Evolutionary conservation across 1,140 invertebrate species (phyloP), one percentile per base, ranked within the genome.

Genomic region (Pseudomyrmex gracilis): DNA sequence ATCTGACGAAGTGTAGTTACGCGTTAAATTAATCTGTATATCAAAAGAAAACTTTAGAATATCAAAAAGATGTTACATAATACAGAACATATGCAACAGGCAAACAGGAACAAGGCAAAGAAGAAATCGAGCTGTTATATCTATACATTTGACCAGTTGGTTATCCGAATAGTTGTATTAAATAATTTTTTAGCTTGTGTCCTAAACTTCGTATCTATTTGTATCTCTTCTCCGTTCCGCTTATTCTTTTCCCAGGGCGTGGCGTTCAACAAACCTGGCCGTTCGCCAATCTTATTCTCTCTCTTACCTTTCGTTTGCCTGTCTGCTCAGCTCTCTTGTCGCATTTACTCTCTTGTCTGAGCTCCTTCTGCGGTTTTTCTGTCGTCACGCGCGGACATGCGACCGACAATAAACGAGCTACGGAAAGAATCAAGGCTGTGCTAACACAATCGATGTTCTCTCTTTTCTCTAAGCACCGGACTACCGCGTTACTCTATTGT

Each of bases 251-350:
- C 82, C 74, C 85, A 89, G 91, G 91, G 91, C 90, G 90, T 92
- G 90, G 90, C 88, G 89, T 87, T 92, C 92, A 93, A 92, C 91
- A 92, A 90, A 90, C 90, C 89, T 92, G 92, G 92, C 90, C 66
- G 13, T 20, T 49, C 49, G 89, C 91, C 91, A 92, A 83, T 73
- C 80, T 85, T 80, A 82, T 83, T 66, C 73, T 34, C 67, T 71
- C 63, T 74, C 66, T 34, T 84, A 64, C 66, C 47, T 60, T 64
- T 82, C 47, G 53, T 73, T 60, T 47, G 74, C 53, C 45, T 53
- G 22, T 2, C 9, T 15, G 7, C 49, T 13, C 49, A 13, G 34
- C 7, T 34, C 34, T 34, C 5, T 34, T 34, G 34, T 73, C 60
- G n/a, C 47, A n/a, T 63, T 76, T 20, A 43, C 12, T 66, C 15